Evolutionary conservation across 1,140 invertebrate species (phyloP).

Genomic region (Yoshiicerus persimilis): DNA sequence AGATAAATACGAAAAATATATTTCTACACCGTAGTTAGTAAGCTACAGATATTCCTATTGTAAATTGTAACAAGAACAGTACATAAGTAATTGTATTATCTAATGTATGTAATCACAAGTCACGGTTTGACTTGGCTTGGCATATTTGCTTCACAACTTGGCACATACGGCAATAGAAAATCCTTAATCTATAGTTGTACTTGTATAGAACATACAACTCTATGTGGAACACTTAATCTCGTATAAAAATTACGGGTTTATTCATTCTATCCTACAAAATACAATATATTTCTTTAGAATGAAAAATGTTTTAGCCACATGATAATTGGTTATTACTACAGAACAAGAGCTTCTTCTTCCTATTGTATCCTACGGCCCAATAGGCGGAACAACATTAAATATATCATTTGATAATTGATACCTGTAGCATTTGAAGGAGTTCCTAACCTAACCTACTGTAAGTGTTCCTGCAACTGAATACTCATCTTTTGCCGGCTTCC

Average conservation of each 20-base stretch:
- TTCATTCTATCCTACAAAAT: too few relatives aligned
- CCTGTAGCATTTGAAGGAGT: slow-evolving; percentile 3
- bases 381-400: slow-evolving; percentile 20
- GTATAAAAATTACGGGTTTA: neutral
- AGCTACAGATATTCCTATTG: too few relatives aligned
- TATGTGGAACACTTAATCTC: too few relatives aligned
- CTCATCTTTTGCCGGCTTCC: neutral
- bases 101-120: neutral
- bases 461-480: neutral
- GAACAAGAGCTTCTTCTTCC: slow-evolving; percentile 15
- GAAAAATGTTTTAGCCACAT: neutral
- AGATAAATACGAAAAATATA: neutral
- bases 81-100: too few relatives aligned
- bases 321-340: slow-evolving; percentile 13
- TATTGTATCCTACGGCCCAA: slow-evolving; percentile 1
- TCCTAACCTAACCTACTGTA: slow-evolving; percentile 7
- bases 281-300: too few relatives aligned
- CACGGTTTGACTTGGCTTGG: neutral
- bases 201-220: neutral
- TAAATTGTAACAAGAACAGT: too few relatives aligned
- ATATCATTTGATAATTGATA: slow-evolving; percentile 23
- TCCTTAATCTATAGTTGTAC: neutral
- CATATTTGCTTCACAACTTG: neutral
- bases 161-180: neutral
- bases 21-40: neutral